Conservation (phyloP, 2,888 invertebrate species). For the Amaurobius ferox region DNA sequence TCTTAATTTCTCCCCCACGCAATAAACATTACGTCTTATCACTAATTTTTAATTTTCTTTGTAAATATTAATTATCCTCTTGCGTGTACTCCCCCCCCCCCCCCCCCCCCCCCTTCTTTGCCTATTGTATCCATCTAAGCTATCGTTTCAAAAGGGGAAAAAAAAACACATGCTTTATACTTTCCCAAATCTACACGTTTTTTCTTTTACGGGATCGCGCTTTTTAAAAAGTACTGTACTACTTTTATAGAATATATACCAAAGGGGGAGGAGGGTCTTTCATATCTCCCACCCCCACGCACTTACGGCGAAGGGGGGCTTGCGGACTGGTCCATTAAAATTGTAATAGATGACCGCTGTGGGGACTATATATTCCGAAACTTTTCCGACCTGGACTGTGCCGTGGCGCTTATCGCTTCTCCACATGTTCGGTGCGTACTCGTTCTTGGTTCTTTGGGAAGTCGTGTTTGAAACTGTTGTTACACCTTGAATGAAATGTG, state of each 20-base stretch:
- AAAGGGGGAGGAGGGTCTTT: neutral
- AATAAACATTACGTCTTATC: neutral
- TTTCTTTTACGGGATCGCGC: neutral
- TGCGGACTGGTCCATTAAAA: conserved; percentile 63
- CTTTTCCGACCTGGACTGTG: conserved; percentile 36
- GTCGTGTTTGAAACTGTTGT: neutral
- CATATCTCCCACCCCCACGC: conserved; percentile 50
- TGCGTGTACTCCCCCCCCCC: neutral
- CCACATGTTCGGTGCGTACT: conserved; percentile 24
- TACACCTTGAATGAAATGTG: neutral
- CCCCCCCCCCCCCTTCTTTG: neutral
- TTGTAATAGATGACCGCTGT: conserved; percentile 71
- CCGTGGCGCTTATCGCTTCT: conserved; percentile 26
- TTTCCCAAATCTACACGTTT: neutral
- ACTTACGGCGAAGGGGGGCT: conserved; percentile 19
- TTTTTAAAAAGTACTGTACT: neutral
- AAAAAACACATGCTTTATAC: neutral
- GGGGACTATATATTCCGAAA: conserved; percentile 66
- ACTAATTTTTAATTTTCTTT: neutral
- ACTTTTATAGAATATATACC: neutral
- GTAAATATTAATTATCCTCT: neutral
- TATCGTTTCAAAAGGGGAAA: neutral
- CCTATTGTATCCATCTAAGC: neutral
- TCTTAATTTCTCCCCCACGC: neutral
- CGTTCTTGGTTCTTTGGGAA: neutral